Base-by-base conservation (phyloP, 2,888 invertebrate species). In the Macrosoma leucophasiata region DNA sequence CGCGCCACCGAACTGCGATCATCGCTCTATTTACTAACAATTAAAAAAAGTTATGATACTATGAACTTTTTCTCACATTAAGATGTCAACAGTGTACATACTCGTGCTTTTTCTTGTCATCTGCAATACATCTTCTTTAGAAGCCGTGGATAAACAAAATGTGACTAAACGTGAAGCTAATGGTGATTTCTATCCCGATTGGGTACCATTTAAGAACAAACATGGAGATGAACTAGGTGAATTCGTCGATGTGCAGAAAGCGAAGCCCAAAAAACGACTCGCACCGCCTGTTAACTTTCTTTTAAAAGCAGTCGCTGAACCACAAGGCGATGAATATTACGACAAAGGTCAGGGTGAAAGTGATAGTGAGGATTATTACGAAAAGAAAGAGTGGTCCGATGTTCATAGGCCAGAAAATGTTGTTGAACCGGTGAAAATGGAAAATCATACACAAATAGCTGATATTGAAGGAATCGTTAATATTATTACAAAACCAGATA, bases 191-290 rank as follows among this genome's bases (percentile, higher is more conserved):
- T 81, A 62, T 35, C 81, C 81, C 12, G 75, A 79, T 52, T 81
- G 79, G 82, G 81, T 79, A n/a, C 77, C 79, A 1, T 81, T 79
- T 40, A 78, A 77, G 50, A 79, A 77, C 37, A 79, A 78, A 50
- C 64, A 75, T 4, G 77, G 74, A 2, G 70, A 71, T 3, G 69
- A 78, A 35, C 45, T 79, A 3, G 79, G 75, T 32, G 75, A 82
- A 29, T 74, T 81, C 21, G 52, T 67, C 1, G 61, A 67, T 18
- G 62, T 67, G 22, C 50, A 52, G 13, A 75, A 75, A 48, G 47
- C 55, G 2, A 79, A 77, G 46, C 64, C 70, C 4, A 81, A 75
- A 42, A 84, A 82, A 42, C 59, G 84, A 42, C 50, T 82, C 25
- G 84, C 84, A 2, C 57, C 52, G 1, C 82, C 82, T 2, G 44